Percentiles rank a stretch among this genome's conserved stretches.
These are phyloP conservation scores for Scleropages formosus DNA, from an alignment of 2,797 vertebrate genomes.

Conservation along the genomic window DNA sequence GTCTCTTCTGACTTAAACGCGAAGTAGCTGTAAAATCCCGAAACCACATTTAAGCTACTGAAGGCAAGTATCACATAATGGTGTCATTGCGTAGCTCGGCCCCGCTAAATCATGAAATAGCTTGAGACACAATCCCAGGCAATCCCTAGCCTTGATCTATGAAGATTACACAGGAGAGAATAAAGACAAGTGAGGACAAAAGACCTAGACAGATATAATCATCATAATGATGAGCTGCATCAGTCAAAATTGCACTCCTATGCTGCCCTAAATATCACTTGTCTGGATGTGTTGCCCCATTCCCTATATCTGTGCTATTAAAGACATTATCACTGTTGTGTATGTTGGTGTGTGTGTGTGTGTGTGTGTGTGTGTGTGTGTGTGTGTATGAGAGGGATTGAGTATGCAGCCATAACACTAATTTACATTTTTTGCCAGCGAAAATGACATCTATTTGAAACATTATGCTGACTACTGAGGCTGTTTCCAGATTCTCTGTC, in stretches of 20 bases:
- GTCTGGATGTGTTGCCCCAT: neutral
- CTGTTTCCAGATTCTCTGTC: neutral
- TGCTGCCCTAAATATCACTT: too few relatives aligned
- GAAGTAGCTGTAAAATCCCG: neutral
- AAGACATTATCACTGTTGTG: neutral
- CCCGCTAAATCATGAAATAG: conserved; percentile 22
- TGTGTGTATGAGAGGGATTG: too few relatives aligned
- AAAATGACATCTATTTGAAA: conserved; percentile 7
- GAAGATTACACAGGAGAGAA: conserved; percentile 8
- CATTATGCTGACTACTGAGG: neutral
- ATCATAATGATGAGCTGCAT: conserved; percentile 17
- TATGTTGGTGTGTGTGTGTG: neutral
- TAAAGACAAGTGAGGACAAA: conserved; percentile 20
- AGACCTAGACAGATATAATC: neutral
- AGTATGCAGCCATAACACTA: neutral
- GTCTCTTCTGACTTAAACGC: neutral
- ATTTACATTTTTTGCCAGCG: neutral
- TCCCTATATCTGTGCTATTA: conserved; percentile 6
- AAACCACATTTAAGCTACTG: neutral
- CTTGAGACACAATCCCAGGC: conserved; percentile 9
- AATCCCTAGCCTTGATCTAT: conserved; percentile 16
- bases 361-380: too few relatives aligned
- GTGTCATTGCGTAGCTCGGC: neutral
- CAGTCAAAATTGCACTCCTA: neutral
- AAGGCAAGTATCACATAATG: neutral